Conservation (phyloP, 2,113 vertebrate species). For the Mus pahari region DNA sequence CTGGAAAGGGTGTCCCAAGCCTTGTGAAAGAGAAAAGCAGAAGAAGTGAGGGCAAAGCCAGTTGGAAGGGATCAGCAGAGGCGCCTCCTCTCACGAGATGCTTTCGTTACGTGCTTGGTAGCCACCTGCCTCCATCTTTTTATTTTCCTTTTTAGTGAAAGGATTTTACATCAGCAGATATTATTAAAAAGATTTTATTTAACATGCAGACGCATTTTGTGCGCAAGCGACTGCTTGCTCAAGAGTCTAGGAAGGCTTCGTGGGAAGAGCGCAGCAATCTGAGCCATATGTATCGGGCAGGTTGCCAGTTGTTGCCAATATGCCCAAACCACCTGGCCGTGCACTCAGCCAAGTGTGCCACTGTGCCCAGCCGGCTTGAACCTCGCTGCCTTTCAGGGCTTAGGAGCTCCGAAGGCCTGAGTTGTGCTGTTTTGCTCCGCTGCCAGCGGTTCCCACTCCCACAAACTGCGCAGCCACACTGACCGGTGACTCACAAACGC, state of each 20-base stretch:
- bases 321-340: slow-evolving; percentile 95
- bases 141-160: slow-evolving; percentile 76
- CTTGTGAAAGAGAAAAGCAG: not conserved
- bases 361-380: slow-evolving; percentile 90
- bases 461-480: slow-evolving; percentile 86
- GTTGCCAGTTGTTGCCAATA: slow-evolving; percentile 95
- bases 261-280: slow-evolving; percentile 91
- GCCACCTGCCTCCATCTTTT: slow-evolving; percentile 1
- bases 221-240: slow-evolving; percentile 89
- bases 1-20: slow-evolving; percentile 4
- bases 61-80: not conserved
- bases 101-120: slow-evolving; percentile 57
- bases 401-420: slow-evolving; percentile 89
- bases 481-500: slow-evolving; percentile 89
- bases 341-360: slow-evolving; percentile 94
- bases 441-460: slow-evolving; percentile 91
- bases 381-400: slow-evolving; percentile 91
- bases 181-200: slow-evolving; percentile 85
- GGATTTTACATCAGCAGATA: slow-evolving; percentile 84
- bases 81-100: not conserved
- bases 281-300: slow-evolving; percentile 96
- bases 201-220: slow-evolving; percentile 86
- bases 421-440: slow-evolving; percentile 84
- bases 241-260: slow-evolving; percentile 91
- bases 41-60: not conserved